A percentile compares a stretch with the other conserved stretches of the same genome.
Evolutionary conservation across 2,797 vertebrate genomes (phyloP).

Genomic region (Rousettus madagascariensis): DNA sequence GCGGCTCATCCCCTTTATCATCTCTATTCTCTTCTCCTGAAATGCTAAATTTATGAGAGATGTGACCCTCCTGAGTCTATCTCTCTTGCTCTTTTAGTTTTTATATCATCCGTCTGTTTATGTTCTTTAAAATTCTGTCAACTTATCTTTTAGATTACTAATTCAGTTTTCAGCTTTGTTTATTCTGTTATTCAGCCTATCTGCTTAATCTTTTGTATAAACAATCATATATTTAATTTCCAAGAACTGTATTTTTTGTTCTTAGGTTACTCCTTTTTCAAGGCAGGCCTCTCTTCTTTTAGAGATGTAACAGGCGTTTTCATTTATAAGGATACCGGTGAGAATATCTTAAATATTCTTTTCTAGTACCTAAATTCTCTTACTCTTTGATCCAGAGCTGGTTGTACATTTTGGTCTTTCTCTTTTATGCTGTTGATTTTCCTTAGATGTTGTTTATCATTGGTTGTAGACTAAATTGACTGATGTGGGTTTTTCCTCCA

Average conservation of each 20-base stretch:
- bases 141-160: conserved; percentile 7
- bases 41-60: neutral
- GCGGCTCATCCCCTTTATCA: neutral
- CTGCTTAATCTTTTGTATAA: neutral
- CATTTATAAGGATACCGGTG: neutral
- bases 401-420: neutral
- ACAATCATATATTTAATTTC: neutral
- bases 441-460: neutral
- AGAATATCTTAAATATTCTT: neutral
- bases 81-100: neutral
- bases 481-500: neutral
- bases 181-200: neutral
- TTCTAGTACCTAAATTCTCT: neutral
- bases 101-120: neutral
- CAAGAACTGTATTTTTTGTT: neutral
- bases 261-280: neutral
- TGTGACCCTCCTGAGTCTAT: neutral
- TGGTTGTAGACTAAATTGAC: neutral
- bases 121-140: neutral
- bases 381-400: neutral
- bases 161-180: neutral
- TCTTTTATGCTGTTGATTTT: neutral
- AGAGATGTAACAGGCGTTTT: neutral
- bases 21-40: neutral
- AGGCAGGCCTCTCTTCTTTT: neutral